Evolutionary conservation across 2,888 invertebrate species (phyloP).

Genomic region (Spicauda simplicius): DNA sequence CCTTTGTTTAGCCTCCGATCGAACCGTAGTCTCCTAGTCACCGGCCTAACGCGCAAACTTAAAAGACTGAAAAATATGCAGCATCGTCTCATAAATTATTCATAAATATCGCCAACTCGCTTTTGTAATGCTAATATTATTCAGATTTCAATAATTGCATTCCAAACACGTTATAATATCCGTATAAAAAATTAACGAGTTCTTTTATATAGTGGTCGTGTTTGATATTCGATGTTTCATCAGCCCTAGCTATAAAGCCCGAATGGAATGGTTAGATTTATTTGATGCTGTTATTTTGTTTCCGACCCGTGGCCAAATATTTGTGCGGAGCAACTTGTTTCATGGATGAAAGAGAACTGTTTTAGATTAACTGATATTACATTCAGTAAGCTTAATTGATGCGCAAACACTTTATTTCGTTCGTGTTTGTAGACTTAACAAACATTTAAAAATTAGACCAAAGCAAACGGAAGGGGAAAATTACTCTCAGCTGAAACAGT

Average conservation of each 20-base stretch:
- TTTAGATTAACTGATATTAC: slow-evolving; percentile 19
- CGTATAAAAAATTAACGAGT: slow-evolving; percentile 45
- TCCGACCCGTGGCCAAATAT: slow-evolving; percentile 53
- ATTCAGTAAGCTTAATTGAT: slow-evolving; percentile 26
- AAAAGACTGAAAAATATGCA: slow-evolving; percentile 9
- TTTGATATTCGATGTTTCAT: slow-evolving; percentile 35
- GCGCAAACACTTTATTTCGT: slow-evolving; percentile 10
- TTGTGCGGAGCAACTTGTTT: slow-evolving; percentile 46
- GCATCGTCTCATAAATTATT: slow-evolving; percentile 40
- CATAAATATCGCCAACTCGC: slow-evolving; percentile 45
- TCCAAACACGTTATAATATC: slow-evolving; percentile 60
- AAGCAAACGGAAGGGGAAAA: slow-evolving; percentile 1
- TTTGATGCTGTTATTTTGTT: slow-evolving; percentile 49
- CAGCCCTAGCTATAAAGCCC: slow-evolving; percentile 37
- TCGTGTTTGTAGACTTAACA: slow-evolving; percentile 6
- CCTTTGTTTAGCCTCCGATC: slow-evolving; percentile 35
- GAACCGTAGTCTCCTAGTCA: slow-evolving; percentile 19
- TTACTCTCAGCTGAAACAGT: neutral
- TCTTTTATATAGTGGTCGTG: slow-evolving; percentile 39
- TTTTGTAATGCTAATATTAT: slow-evolving; percentile 65
- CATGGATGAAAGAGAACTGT: slow-evolving; percentile 21
- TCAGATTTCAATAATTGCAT: slow-evolving; percentile 67
- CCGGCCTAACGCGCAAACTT: slow-evolving; percentile 26
- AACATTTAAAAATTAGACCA: slow-evolving; percentile 16
- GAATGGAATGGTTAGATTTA: slow-evolving; percentile 46